Conservation (phyloP, 2,113 vertebrate genomes). For the Stigmatopora nigra region DNA sequence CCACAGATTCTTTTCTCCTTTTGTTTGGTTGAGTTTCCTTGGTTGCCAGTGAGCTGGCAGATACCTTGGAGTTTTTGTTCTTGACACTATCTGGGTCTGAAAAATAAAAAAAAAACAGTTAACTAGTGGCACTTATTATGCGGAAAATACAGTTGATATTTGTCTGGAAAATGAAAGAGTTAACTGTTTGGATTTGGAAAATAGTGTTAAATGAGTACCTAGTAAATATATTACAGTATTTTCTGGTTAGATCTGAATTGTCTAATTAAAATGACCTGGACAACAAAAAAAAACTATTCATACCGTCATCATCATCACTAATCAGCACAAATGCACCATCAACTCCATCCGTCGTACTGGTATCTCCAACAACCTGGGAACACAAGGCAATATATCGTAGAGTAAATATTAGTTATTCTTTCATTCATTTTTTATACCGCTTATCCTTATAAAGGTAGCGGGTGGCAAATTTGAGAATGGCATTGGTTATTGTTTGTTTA, state of each 20-base stretch:
- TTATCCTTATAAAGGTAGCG: too few species aligned
- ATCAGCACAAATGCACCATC: slow-evolving; percentile 70
- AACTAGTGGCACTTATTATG: too few species aligned
- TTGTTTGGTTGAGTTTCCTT: slow-evolving; percentile 62
- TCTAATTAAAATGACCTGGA: background rate
- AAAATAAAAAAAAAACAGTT: background rate
- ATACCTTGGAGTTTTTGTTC: slow-evolving; percentile 74
- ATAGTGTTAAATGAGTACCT: too few species aligned
- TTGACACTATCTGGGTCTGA: slow-evolving; percentile 49
- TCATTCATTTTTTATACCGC: too few species aligned
- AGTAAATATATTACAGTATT: background rate
- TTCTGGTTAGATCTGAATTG: background rate
- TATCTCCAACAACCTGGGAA: slow-evolving; percentile 72
- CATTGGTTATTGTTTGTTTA: too few species aligned
- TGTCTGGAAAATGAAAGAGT: too few species aligned
- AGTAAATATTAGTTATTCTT: too few species aligned
- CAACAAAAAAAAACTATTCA: background rate
- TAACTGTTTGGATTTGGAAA: too few species aligned
- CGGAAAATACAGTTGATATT: too few species aligned
- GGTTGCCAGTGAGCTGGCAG: slow-evolving; percentile 53
- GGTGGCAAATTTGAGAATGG: too few species aligned
- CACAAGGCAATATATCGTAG: slow-evolving; percentile 1
- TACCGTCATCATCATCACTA: slow-evolving; percentile 70
- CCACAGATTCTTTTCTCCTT: slow-evolving; percentile 65
- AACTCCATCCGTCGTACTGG: slow-evolving; percentile 79